Evolutionary conservation across 2,888 invertebrate genomes (phyloP).

Genomic region (Gandaritis pyraliata): DNA sequence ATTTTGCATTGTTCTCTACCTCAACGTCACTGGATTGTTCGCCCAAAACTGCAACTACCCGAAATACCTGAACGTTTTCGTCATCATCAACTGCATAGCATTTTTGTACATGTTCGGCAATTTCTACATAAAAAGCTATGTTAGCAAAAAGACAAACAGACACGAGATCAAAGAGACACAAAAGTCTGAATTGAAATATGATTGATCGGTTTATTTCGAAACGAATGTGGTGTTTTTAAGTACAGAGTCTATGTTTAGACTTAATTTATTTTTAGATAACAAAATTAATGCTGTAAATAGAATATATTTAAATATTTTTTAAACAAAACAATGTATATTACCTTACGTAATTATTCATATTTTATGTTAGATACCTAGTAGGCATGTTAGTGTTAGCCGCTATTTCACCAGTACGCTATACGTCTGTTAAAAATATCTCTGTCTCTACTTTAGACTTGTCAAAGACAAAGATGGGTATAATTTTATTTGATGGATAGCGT

Average conservation of each 20-base stretch:
- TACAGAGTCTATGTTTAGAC: neutral
- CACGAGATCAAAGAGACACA: constrained; percentile 13
- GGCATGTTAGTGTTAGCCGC: too few relatives aligned
- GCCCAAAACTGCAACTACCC: constrained; percentile 86
- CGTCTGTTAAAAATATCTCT: too few relatives aligned
- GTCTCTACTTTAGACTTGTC: too few relatives aligned
- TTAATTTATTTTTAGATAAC: constrained; percentile 3
- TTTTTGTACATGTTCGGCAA: constrained; percentile 90
- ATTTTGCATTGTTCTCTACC: constrained; percentile 87
- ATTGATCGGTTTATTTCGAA: neutral
- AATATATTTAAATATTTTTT: neutral
- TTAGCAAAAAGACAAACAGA: constrained; percentile 38
- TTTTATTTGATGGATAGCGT: too few relatives aligned
- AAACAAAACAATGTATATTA: too few relatives aligned
- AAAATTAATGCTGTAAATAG: constrained; percentile 5
- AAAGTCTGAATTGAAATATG: constrained; percentile 3
- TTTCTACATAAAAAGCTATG: constrained; percentile 87
- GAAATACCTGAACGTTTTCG: constrained; percentile 82
- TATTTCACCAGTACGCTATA: too few relatives aligned
- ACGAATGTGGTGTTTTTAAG: neutral
- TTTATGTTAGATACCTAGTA: too few relatives aligned
- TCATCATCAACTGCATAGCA: constrained; percentile 84
- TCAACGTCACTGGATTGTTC: constrained; percentile 84
- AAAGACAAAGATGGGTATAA: too few relatives aligned
- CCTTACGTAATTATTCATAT: too few relatives aligned